phyloP scores from a whole-genome alignment of 2,888 invertebrate species.

The Branchipolynoe longqiensis region DNA sequence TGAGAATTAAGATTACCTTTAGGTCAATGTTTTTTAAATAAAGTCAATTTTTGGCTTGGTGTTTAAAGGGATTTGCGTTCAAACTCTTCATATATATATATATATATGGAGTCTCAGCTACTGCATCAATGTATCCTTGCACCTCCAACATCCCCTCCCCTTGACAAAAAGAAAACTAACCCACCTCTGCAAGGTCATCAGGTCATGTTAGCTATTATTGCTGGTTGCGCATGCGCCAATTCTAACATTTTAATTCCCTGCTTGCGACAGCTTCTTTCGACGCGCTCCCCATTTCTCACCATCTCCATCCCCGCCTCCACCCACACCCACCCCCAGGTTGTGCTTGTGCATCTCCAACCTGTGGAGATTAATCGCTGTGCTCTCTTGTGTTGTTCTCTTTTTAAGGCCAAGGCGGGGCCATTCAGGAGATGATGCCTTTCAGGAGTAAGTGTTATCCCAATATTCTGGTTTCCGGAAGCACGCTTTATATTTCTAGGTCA shows the following conservation, averaged over 20 bases:
- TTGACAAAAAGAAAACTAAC: too few species aligned
- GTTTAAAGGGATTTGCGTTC: too few species aligned
- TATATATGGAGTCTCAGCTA: too few species aligned
- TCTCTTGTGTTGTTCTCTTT: slow-evolving; percentile 47
- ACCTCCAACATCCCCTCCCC: too few species aligned
- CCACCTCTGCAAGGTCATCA: too few species aligned
- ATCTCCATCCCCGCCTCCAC: too few species aligned
- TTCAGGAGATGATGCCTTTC: slow-evolving; percentile 81
- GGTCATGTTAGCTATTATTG: neutral
- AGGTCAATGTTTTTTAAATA: too few species aligned
- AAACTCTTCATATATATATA: too few species aligned
- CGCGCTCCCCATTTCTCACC: too few species aligned
- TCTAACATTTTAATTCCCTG: slow-evolving; percentile 34
- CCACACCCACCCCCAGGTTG: neutral
- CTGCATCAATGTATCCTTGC: too few species aligned
- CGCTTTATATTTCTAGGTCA: slow-evolving; percentile 57
- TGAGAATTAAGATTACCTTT: too few species aligned
- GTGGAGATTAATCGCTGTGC: neutral
- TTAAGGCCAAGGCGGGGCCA: slow-evolving; percentile 79
- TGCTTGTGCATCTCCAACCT: neutral
- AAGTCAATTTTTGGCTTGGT: too few species aligned
- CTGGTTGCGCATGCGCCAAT: slow-evolving; percentile 33
- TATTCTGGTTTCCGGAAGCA: slow-evolving; percentile 52
- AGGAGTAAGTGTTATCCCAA: slow-evolving; percentile 78
- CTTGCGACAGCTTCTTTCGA: slow-evolving; percentile 23